Evolutionary conservation across 2,888 invertebrate species (phyloP), one percentile per base, ranked within the genome.

Genomic region (Cephus sareptanus): DNA sequence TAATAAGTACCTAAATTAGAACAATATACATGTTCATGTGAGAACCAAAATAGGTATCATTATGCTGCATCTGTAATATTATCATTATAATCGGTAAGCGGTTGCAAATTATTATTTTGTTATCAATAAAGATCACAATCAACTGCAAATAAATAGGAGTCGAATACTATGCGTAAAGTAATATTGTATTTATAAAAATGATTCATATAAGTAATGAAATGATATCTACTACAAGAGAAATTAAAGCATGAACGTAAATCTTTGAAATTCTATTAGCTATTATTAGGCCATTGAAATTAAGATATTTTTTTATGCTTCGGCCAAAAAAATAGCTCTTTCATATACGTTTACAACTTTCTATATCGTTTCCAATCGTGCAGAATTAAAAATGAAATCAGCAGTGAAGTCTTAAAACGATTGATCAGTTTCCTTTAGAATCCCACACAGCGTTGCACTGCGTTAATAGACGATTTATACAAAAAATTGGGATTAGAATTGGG

Each of bases 1-100:
- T 56, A 81, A 79, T 76, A 35, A 73, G 77, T 77, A 81, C 74
- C 78, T 75, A 74, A 37, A 77, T 76, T 34, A 71, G 74, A 79
- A 78, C 74, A 40, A 56, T 68, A 37, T 68, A n/a, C 34, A 69
- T 69, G 34, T 70, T 76, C 73, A 76, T 31, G 35, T 34, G 37
- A 76, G 73, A 34, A 31, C n/a, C 23, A 37, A 76, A 79, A 9
- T 30, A 34, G 35, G 37, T 76, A 13, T 68, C 68, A 78, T 71
- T 74, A 78, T 31, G 71, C 35, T 35, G 75, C 30, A 70, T n/a
- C 15, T 37, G 40, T 69, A 33, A 71, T 34, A 34, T 75, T 69
- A 56, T 74, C 70, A 12, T 77, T 73, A 69, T 31, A 76, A 78
- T 69, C 33, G n/a, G 35, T 75, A 73, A 73, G 56, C 69, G 23